These are phyloP conservation scores for Zaprionus africanus DNA, from an alignment of 1,140 invertebrate species.

Conservation along the genomic window DNA sequence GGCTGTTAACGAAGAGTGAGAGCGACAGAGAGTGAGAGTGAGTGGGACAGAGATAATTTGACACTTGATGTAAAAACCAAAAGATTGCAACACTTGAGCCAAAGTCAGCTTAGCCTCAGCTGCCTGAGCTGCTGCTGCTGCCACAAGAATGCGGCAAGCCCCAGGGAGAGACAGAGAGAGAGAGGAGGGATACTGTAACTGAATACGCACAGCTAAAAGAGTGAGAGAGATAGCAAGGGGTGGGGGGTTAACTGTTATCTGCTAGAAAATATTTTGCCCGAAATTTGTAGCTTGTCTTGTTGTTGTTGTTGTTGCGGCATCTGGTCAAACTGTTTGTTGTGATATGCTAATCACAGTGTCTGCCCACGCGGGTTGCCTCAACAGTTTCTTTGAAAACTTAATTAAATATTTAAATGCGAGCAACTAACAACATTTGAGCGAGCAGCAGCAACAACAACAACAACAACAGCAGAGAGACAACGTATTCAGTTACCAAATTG, in stretches of 20 bases:
- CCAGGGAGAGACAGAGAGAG: background rate
- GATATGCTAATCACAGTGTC: constrained; percentile 34
- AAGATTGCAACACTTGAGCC: constrained; percentile 51
- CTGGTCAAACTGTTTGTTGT: constrained; percentile 27
- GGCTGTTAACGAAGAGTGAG: constrained; percentile 9
- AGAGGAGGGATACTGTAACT: background rate
- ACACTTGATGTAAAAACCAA: constrained; percentile 44
- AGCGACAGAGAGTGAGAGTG: constrained; percentile 1
- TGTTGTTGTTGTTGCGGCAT: constrained; percentile 30
- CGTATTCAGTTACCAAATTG: constrained; percentile 58
- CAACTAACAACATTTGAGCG: constrained; percentile 35
- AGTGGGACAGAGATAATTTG: constrained; percentile 39
- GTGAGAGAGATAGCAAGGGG: background rate
- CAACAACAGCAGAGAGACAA: constrained; percentile 16
- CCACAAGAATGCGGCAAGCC: constrained; percentile 8
- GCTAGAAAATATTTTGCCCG: background rate
- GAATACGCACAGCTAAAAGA: background rate
- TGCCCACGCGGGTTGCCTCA: background rate
- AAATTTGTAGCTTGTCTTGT: background rate
- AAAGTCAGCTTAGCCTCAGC: background rate
- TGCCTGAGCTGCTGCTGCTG: background rate
- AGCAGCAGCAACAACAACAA: constrained; percentile 1
- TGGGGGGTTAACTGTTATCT: background rate
- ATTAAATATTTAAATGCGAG: constrained; percentile 58
- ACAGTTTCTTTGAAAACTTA: constrained; percentile 38